phyloP scores from a whole-genome alignment of 2,888 invertebrate genomes.

The Microctonus hyperodae region DNA sequence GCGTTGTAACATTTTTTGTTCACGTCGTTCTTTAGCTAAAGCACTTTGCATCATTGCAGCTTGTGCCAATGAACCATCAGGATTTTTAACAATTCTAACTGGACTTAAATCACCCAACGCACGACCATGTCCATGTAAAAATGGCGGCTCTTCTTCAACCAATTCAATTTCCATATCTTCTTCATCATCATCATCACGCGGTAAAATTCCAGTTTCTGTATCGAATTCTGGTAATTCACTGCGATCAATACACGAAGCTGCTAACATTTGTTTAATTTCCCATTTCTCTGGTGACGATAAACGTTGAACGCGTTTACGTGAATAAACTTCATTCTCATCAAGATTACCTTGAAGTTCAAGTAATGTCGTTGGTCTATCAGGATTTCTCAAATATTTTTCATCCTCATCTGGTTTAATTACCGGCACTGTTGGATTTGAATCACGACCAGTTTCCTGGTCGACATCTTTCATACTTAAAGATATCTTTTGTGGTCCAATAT shows the following conservation, averaged over 20 bases:
- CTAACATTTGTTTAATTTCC: conserved; percentile 89
- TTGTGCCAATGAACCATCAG: conserved; percentile 97
- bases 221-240: conserved; percentile 97
- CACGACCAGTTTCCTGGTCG: conserved; percentile 92
- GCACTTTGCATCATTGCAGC: conserved; percentile 99
- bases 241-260: conserved; percentile 65
- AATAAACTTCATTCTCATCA: conserved; percentile 82
- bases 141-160: conserved; percentile 98
- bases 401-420: conserved; percentile 70
- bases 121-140: conserved; percentile 91
- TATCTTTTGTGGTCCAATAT: conserved; percentile 84
- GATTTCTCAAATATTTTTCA: conserved; percentile 84
- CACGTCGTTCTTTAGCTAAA: conserved; percentile 94
- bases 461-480: conserved; percentile 98
- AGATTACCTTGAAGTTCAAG: conserved; percentile 66
- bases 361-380: conserved; percentile 80
- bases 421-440: conserved; percentile 86
- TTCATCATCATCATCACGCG: conserved; percentile 92
- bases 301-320: conserved; percentile 84
- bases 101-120: conserved; percentile 92
- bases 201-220: conserved; percentile 91
- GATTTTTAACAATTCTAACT: conserved; percentile 96
- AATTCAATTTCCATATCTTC: conserved; percentile 98
- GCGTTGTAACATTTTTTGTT: conserved; percentile 94
- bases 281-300: conserved; percentile 96